Conservation (phyloP, 2,113 vertebrate species). For the Gnathonemus echidnorhynchus region DNA sequence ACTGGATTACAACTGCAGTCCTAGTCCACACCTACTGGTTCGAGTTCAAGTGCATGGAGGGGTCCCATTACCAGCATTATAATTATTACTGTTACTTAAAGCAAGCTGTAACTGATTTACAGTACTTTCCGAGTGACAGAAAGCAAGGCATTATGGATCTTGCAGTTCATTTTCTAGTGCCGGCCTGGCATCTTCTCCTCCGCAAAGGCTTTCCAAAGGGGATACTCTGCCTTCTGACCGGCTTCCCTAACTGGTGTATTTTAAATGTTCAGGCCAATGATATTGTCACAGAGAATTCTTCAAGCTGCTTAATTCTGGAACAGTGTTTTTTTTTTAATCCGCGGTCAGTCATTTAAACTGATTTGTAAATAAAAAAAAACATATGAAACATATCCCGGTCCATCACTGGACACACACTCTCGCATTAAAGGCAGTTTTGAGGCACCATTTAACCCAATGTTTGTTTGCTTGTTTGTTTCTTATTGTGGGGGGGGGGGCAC, state of each 20-base stretch:
- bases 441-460: background rate
- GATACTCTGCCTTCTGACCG: conserved; percentile 5
- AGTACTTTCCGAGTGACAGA: background rate
- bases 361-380: background rate
- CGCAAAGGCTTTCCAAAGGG: background rate
- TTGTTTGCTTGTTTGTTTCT: no score
- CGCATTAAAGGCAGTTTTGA: background rate
- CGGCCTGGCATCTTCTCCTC: background rate
- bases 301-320: background rate
- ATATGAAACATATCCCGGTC: background rate
- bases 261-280: background rate
- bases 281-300: background rate
- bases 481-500: background rate
- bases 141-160: background rate
- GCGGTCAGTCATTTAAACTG: background rate
- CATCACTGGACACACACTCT: background rate
- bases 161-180: background rate
- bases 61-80: background rate
- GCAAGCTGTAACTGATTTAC: background rate
- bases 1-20: background rate
- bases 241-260: background rate
- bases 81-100: background rate
- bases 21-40: background rate
- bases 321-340: background rate
- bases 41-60: background rate